A percentile compares a stretch with the other conserved stretches of the same genome.
These are phyloP conservation scores for Corvus cornix DNA, from an alignment of 2,113 vertebrate genomes.

Conservation along the genomic window DNA sequence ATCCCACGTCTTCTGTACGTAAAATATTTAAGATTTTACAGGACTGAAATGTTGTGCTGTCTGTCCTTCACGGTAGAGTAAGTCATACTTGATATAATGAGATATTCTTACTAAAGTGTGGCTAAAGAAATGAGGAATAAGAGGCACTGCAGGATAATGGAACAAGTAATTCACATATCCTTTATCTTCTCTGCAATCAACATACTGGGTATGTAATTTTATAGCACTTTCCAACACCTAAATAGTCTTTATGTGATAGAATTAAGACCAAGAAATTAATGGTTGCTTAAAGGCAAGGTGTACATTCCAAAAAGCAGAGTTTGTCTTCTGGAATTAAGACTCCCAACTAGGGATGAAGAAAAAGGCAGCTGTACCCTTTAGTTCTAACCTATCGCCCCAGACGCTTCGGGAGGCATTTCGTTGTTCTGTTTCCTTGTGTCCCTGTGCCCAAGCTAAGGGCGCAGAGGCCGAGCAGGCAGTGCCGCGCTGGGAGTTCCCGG, in stretches of 20 bases:
- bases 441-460: background rate
- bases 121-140: background rate
- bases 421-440: background rate
- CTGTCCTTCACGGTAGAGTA: background rate
- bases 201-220: background rate
- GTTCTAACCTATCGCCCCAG: background rate
- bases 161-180: background rate
- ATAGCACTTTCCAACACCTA: slow-evolving; percentile 12
- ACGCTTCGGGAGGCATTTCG: background rate
- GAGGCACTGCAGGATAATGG: background rate
- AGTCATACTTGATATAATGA: background rate
- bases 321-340: background rate
- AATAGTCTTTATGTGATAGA: slow-evolving; percentile 5
- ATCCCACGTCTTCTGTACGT: background rate
- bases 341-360: background rate
- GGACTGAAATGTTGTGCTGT: background rate
- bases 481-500: background rate
- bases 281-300: slow-evolving; percentile 44
- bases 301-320: background rate
- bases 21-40: background rate
- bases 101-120: background rate
- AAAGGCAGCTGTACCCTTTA: background rate
- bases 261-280: slow-evolving; percentile 31
- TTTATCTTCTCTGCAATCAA: slow-evolving; percentile 28
- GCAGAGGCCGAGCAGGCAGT: background rate